Percentiles rank a stretch among this genome's conserved stretches.
phyloP scores from a whole-genome alignment of 2,113 vertebrate species.

The Formicarius rufipectus region DNA sequence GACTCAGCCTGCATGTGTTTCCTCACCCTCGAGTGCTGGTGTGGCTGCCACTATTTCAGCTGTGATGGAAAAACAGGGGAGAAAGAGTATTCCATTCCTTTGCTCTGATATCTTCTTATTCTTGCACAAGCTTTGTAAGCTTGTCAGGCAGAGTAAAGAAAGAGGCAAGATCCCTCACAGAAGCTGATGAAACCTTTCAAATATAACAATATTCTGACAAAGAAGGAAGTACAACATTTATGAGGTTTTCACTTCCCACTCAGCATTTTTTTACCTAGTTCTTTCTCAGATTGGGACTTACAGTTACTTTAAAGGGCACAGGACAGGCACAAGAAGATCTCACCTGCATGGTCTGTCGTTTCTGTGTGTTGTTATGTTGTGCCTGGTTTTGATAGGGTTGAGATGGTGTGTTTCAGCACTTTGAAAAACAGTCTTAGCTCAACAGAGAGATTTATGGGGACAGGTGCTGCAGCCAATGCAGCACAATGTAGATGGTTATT shows the following conservation, averaged over 20 bases:
- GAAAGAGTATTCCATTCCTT: not conserved
- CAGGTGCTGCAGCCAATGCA: not conserved
- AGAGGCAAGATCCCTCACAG: not conserved
- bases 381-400: not conserved
- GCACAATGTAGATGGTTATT: not conserved
- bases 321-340: not conserved
- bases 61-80: not conserved
- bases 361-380: not conserved
- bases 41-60: not conserved
- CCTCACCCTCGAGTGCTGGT: fast-evolving
- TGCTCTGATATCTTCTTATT: not conserved
- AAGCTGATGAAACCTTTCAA: not conserved
- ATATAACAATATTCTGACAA: not conserved
- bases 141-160: not conserved
- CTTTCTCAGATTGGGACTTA: not conserved
- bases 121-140: not conserved
- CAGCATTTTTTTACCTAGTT: not conserved
- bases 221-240: not conserved
- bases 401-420: not conserved
- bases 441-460: not conserved
- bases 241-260: not conserved
- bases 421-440: not conserved
- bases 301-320: not conserved
- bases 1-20: not conserved
- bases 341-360: not conserved